Evolutionary conservation across 2,888 invertebrate genomes (phyloP).

Genomic region (Calameuta filiformis): DNA sequence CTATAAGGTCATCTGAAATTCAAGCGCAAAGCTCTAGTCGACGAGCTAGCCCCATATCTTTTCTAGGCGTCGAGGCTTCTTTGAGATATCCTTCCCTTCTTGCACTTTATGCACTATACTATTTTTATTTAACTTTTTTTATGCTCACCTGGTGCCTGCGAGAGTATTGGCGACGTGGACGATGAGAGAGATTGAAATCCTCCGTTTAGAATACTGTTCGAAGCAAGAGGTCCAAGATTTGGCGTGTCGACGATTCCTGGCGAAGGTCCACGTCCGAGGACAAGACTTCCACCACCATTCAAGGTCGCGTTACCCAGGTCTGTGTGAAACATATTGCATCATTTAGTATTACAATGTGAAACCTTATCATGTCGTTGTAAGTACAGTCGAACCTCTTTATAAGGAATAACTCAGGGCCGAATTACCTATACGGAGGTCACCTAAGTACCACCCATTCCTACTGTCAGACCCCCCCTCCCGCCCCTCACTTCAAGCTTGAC

Average conservation of each 20-base stretch:
- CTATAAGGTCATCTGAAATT: slow-evolving; percentile 57
- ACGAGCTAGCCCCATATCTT: background rate
- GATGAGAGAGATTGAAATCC: slow-evolving; percentile 68
- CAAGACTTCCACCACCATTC: slow-evolving; percentile 66
- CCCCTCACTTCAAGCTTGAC: too few species aligned
- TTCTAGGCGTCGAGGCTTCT: background rate
- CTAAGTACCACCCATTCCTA: too few species aligned
- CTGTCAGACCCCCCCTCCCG: too few species aligned
- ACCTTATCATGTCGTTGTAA: too few species aligned
- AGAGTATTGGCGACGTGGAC: slow-evolving; percentile 73
- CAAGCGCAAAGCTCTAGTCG: slow-evolving; percentile 4
- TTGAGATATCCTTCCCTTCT: too few species aligned
- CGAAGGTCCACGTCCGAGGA: slow-evolving; percentile 72
- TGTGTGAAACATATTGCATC: slow-evolving; percentile 27
- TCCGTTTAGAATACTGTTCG: slow-evolving; percentile 68
- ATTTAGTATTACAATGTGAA: too few species aligned
- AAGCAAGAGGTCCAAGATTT: slow-evolving; percentile 53
- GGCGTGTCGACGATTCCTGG: slow-evolving; percentile 70
- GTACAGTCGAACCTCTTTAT: too few species aligned
- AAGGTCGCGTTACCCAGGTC: slow-evolving; percentile 67
- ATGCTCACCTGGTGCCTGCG: slow-evolving; percentile 60
- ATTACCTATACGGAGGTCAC: too few species aligned
- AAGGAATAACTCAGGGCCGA: too few species aligned
- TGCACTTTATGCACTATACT: too few species aligned
- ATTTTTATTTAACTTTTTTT: slow-evolving; percentile 4